Base-by-base conservation (phyloP, 2,888 invertebrate genomes). In the Nymphalis urticae region DNA sequence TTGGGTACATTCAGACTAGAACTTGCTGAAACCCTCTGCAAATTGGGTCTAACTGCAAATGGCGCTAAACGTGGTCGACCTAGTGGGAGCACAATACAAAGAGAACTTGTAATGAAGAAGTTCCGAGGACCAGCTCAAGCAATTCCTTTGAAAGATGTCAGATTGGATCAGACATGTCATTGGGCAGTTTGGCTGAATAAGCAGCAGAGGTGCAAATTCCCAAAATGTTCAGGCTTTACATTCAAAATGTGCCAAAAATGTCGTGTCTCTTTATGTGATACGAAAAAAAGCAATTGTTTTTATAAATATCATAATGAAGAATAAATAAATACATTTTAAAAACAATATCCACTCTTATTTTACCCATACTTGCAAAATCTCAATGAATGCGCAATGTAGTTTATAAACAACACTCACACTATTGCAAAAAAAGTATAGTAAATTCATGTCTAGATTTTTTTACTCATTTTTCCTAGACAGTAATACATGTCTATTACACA, bases 231-330 rank as follows among this genome's bases (percentile, higher is more conserved):
- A 76, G 76, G 77, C 27, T 77, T 76, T 76, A 77, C 77, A 59
- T 77, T 75, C 24, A 78, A 75, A 76, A 75, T 79, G 75, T 80
- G 78, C 75, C 74, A 79, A 79, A 79, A 79, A 78, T 80, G 77
- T 78, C 72, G 73, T 75, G 77, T 79, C 75, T 78, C 77, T 76
- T 77, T 79, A 77, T 78, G 77, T 75, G 76, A 79, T 76, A 79
- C 75, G 69, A 79, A 78, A 77, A 77, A 78, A 77, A 79, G 73
- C 72, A 81, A 79, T 76, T 79, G 77, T 24, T 76, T 78, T 78
- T 76, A 76, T 76, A 76, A 76, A 78, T 79, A 76, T 76, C 76
- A 78, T 74, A 76, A 78, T 79, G 62, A 67, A 73, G 70, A 70
- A 75, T 77, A 75, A 77, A 77, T n/a, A n/a, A n/a, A n/a, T n/a